These are phyloP conservation scores for Orchesella flavescens DNA, from an alignment of 2,888 invertebrate genomes.

Conservation along the genomic window DNA sequence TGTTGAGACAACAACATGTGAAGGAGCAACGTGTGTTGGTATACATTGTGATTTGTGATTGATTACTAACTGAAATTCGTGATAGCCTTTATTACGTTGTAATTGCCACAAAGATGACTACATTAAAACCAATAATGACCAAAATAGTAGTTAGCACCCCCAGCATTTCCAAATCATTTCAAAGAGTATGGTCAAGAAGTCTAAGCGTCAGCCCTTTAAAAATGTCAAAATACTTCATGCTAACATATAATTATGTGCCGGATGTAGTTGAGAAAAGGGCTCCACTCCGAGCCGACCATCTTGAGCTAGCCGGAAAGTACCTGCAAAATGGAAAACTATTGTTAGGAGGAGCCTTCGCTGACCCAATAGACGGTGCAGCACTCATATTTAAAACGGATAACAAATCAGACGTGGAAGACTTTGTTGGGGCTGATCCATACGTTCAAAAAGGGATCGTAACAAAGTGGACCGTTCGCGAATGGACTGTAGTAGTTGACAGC, in stretches of 20 bases:
- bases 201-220: neutral
- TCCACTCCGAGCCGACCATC: constrained; percentile 39
- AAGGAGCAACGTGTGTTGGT: neutral
- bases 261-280: constrained; percentile 43
- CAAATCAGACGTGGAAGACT: constrained; percentile 32
- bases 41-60: too few relatives aligned
- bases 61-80: too few relatives aligned
- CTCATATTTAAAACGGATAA: constrained; percentile 40
- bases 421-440: constrained; percentile 49
- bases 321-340: constrained; percentile 20
- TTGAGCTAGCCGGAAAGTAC: constrained; percentile 24
- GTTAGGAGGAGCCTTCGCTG: constrained; percentile 50
- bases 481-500: constrained; percentile 51
- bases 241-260: constrained; percentile 40
- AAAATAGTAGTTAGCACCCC: too few relatives aligned
- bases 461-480: constrained; percentile 39
- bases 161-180: too few relatives aligned
- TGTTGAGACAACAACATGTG: too few relatives aligned
- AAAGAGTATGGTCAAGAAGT: neutral
- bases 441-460: constrained; percentile 50
- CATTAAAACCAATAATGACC: too few relatives aligned
- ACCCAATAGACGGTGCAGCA: constrained; percentile 47
- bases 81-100: too few relatives aligned
- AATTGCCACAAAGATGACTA: too few relatives aligned
- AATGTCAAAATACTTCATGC: constrained; percentile 36